These are phyloP conservation scores for Carollia perspicillata DNA, from an alignment of 2,113 vertebrate species.

Conservation along the genomic window DNA sequence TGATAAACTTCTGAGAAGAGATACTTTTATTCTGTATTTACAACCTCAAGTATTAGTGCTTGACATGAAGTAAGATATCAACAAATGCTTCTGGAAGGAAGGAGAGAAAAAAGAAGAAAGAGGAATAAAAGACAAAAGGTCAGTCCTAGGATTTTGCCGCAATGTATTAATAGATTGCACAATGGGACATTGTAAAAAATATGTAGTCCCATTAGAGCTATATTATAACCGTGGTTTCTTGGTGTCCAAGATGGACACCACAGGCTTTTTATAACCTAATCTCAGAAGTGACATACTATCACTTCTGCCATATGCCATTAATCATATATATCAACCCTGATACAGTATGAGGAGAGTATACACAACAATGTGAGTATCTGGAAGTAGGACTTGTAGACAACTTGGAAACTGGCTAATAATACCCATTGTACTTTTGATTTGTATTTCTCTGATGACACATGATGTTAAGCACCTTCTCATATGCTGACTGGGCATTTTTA, in stretches of 20 bases:
- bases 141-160: background rate
- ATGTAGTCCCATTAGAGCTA: background rate
- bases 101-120: background rate
- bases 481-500: no score
- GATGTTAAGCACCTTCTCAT: no score
- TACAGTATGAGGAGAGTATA: background rate
- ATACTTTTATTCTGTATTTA: background rate
- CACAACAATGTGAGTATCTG: background rate
- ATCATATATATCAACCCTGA: background rate
- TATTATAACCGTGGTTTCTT: background rate
- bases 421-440: background rate
- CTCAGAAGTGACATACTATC: background rate
- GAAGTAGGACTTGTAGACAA: background rate
- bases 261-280: background rate
- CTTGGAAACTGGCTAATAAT: background rate
- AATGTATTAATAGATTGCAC: background rate
- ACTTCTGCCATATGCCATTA: background rate
- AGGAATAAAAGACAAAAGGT: background rate
- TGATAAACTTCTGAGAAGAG: background rate
- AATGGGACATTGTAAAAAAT: background rate
- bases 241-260: background rate
- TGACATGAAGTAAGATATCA: no score
- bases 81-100: background rate
- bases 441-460: background rate
- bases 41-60: background rate